Percentiles rank a stretch among this genome's conserved stretches.
Conservation (phyloP, 2,797 vertebrate genomes). For the Sphaeramia orbicularis region DNA sequence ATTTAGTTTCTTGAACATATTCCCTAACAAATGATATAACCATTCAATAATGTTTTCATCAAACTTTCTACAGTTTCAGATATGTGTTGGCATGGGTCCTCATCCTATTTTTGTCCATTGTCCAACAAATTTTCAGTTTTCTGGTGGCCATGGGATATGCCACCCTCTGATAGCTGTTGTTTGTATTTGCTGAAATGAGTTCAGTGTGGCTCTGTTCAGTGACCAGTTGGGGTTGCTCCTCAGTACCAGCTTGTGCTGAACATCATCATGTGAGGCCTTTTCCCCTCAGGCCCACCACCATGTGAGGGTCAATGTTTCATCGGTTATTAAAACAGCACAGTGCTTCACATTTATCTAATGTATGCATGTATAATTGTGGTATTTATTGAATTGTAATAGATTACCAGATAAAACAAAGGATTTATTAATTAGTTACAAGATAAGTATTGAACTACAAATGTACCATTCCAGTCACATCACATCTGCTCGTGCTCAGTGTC, state of each 20-base stretch:
- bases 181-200: not conserved
- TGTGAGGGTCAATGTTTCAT: conserved; percentile 48
- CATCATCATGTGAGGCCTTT: conserved; percentile 56
- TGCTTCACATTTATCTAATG: conserved; percentile 29
- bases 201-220: conserved; percentile 24
- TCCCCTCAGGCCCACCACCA: conserved; percentile 50
- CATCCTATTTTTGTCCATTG: no score
- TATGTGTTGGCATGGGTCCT: no score
- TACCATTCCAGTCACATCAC: conserved; percentile 5
- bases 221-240: not conserved
- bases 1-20: no score
- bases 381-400: not conserved
- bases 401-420: conserved; percentile 9
- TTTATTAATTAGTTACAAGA: not conserved
- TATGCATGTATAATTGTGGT: conserved; percentile 16
- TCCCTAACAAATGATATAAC: no score
- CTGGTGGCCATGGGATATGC: no score
- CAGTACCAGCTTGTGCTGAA: conserved; percentile 15
- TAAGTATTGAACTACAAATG: not conserved
- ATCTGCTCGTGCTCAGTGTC: conserved; percentile 23
- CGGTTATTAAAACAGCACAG: conserved; percentile 16
- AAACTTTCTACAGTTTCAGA: no score
- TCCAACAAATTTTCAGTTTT: no score
- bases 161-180: no score
- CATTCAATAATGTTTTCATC: no score